These are phyloP conservation scores for Copidosoma aretas DNA, from an alignment of 2,888 invertebrate species.

Conservation along the genomic window DNA sequence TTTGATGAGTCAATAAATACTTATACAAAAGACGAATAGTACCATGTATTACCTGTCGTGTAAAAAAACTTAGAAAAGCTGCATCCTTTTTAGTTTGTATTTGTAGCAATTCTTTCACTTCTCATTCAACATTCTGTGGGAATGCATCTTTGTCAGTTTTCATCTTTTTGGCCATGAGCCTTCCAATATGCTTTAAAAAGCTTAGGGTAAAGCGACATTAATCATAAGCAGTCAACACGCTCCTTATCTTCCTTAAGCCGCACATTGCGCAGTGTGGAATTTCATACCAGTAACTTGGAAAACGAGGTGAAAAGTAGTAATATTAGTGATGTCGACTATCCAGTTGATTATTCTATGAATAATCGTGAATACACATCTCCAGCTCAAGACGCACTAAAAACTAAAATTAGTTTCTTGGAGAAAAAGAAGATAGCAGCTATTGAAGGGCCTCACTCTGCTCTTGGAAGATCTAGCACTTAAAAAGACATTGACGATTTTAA, in stretches of 20 bases:
- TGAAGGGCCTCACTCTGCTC: conserved; percentile 17
- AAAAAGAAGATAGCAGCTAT: conserved; percentile 12
- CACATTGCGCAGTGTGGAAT: too few relatives aligned
- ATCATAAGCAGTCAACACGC: too few relatives aligned
- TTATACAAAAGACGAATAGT: neutral
- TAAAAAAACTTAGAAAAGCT: neutral
- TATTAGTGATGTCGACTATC: neutral
- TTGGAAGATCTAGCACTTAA: conserved; percentile 1
- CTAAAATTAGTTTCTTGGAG: conserved; percentile 9
- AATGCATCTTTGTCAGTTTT: too few relatives aligned
- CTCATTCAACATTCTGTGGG: too few relatives aligned
- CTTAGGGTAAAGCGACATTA: too few relatives aligned
- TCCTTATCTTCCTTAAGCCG: too few relatives aligned
- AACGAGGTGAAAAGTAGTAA: neutral
- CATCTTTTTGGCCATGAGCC: too few relatives aligned
- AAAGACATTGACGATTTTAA: neutral
- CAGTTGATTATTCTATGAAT: too few relatives aligned
- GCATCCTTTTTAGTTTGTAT: neutral
- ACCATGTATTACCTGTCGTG: neutral
- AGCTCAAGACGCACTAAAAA: neutral
- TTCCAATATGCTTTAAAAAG: too few relatives aligned
- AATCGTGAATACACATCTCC: neutral
- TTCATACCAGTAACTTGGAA: neutral
- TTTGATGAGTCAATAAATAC: too few relatives aligned
- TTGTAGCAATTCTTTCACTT: neutral